These are phyloP conservation scores for Dasypolia templi DNA, from an alignment of 2,888 invertebrate species.

Conservation along the genomic window DNA sequence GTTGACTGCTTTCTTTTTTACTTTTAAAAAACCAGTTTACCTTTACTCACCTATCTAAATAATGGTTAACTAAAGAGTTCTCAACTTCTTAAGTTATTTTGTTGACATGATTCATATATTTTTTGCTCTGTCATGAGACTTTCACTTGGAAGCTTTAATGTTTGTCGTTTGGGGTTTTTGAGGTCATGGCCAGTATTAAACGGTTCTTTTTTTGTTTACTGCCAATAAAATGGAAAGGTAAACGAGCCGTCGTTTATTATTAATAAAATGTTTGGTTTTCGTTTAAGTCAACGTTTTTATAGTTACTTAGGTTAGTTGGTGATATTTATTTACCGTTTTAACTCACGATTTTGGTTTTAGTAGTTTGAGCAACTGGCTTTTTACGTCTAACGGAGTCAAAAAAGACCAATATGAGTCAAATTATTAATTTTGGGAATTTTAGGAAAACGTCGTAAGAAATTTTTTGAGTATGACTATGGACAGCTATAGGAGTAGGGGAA, in stretches of 20 bases:
- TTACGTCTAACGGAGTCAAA: not conserved
- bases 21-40: too few species aligned
- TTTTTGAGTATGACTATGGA: too few species aligned
- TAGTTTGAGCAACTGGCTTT: not conserved
- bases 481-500: too few species aligned
- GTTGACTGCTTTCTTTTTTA: too few species aligned
- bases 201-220: constrained; percentile 23
- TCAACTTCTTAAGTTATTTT: not conserved
- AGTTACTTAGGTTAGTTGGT: too few species aligned
- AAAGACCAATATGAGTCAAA: not conserved
- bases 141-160: constrained; percentile 40
- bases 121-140: constrained; percentile 30
- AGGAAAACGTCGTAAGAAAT: too few species aligned
- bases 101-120: constrained; percentile 27
- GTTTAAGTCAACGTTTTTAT: not conserved
- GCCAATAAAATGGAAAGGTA: constrained; percentile 25
- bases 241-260: constrained; percentile 3
- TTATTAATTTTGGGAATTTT: too few species aligned
- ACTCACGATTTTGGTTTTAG: not conserved
- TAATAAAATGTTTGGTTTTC: constrained; percentile 6
- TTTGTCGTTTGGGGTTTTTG: constrained; percentile 6
- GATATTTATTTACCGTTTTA: not conserved
- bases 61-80: not conserved
- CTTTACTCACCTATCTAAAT: not conserved
- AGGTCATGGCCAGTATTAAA: constrained; percentile 35